Evolutionary conservation across 2,797 vertebrate genomes (phyloP).

Genomic region (Spinus olivaceus): DNA sequence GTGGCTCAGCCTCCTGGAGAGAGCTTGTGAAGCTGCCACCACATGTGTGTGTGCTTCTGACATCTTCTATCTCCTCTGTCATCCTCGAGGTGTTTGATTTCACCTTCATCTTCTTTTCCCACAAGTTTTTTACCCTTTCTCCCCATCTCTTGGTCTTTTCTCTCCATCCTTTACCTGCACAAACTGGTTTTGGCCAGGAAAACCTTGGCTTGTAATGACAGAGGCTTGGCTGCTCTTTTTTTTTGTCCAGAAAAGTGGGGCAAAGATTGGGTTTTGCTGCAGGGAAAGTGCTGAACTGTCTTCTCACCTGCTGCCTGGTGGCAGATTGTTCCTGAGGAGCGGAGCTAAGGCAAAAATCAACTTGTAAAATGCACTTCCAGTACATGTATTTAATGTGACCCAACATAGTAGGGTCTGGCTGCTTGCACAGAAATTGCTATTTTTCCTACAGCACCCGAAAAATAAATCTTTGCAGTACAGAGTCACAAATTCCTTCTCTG

Average conservation of each 20-base stretch:
- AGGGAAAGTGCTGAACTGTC: background rate
- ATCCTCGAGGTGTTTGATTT: background rate
- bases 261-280: background rate
- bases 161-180: background rate
- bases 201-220: background rate
- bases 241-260: background rate
- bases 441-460: background rate
- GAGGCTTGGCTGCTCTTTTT: background rate
- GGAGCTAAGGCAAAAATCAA: background rate
- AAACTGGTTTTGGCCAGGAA: background rate
- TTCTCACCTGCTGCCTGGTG: background rate
- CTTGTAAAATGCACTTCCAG: background rate
- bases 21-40: background rate
- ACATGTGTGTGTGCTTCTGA: background rate
- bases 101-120: background rate
- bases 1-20: background rate
- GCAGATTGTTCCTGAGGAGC: background rate
- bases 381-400: background rate
- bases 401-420: fast-evolving
- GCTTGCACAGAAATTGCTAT: background rate
- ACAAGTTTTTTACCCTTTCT: background rate
- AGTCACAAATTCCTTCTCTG: background rate
- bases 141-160: background rate
- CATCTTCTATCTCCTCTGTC: background rate
- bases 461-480: background rate